These are phyloP conservation scores for Scotopteryx bipunctaria DNA, from an alignment of 2,888 invertebrate genomes.

Conservation along the genomic window DNA sequence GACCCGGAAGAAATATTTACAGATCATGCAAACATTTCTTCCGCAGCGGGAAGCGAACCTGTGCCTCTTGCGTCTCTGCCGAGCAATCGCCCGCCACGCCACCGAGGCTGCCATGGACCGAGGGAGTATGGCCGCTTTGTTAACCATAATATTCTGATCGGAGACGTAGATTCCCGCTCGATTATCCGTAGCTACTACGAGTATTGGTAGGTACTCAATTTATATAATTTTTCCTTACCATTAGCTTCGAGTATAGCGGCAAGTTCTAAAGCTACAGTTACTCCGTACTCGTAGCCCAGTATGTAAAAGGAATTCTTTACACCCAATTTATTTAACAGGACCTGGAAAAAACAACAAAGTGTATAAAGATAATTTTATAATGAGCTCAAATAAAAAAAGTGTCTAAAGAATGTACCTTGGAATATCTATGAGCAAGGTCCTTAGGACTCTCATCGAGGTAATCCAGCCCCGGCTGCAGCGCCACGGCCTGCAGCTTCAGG, in stretches of 20 bases:
- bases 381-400: background rate
- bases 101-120: no score
- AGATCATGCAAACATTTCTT: no score
- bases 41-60: no score
- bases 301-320: slow-evolving; percentile 48
- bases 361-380: background rate
- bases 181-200: no score
- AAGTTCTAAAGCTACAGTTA: slow-evolving; percentile 51
- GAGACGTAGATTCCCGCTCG: no score
- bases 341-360: slow-evolving; percentile 37
- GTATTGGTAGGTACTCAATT: no score
- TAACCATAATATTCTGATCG: no score
- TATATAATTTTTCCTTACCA: no score
- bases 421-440: slow-evolving; percentile 48
- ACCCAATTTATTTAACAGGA: slow-evolving; percentile 41
- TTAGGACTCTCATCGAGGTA: slow-evolving; percentile 42
- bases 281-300: slow-evolving; percentile 55
- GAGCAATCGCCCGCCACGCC: no score
- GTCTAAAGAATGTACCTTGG: slow-evolving; percentile 37
- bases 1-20: no score
- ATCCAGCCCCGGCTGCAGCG: slow-evolving; percentile 57
- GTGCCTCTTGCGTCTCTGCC: no score
- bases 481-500: slow-evolving; percentile 54
- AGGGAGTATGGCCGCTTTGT: no score
- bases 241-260: slow-evolving; percentile 52